Evolutionary conservation across 2,888 invertebrate species (phyloP).

Genomic region (Macropis europaea): DNA sequence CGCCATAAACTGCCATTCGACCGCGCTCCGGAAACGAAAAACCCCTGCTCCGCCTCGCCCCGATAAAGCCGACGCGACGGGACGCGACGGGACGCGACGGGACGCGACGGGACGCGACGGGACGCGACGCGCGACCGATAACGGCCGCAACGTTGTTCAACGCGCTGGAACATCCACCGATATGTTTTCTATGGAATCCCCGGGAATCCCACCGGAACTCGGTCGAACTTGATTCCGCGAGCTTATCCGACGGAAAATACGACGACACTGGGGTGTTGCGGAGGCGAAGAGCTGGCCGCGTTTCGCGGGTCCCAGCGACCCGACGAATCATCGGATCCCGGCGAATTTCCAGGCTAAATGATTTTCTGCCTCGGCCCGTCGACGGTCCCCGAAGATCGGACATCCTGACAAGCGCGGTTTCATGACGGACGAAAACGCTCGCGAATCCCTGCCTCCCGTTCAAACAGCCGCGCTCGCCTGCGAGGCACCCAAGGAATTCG

Average conservation of each 20-base stretch:
- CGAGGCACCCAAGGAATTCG: conserved; percentile 9
- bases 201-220: not conserved
- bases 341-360: conserved; percentile 1
- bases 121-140: conserved; percentile 19
- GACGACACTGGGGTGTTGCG: too few species aligned
- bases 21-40: conserved; percentile 13
- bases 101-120: too few species aligned
- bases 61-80: conserved; percentile 30
- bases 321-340: too few species aligned
- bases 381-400: conserved; percentile 4
- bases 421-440: conserved; percentile 13
- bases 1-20: conserved; percentile 29
- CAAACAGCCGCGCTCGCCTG: not conserved
- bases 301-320: too few species aligned
- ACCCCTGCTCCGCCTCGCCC: not conserved
- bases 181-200: not conserved
- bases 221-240: too few species aligned
- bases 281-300: too few species aligned
- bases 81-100: too few species aligned
- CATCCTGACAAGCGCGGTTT: not conserved
- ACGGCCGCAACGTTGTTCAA: not conserved
- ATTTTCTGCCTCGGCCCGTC: conserved; percentile 13
- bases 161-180: conserved; percentile 6
- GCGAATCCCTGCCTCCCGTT: conserved; percentile 12
- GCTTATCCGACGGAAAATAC: too few species aligned